phyloP scores from a whole-genome alignment of 1,140 invertebrate species.

The Pseudomyrmex cubaensis region DNA sequence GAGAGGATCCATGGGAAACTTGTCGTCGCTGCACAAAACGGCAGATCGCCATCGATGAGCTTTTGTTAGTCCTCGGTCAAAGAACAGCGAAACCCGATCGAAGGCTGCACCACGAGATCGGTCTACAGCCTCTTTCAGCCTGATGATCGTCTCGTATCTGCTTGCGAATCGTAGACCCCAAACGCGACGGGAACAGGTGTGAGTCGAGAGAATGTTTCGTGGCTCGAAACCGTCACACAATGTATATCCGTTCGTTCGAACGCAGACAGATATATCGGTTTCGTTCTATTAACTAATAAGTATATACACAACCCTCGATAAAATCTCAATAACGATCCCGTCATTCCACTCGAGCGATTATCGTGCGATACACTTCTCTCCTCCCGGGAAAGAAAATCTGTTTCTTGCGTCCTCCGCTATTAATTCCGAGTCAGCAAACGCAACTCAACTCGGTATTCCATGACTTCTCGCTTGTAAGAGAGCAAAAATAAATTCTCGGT shows the following conservation, averaged over 20 bases:
- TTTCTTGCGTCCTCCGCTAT: constrained; percentile 12
- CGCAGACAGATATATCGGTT: constrained; percentile 26
- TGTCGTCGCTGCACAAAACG: constrained; percentile 59
- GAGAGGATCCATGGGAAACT: constrained; percentile 66
- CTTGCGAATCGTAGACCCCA: constrained; percentile 44
- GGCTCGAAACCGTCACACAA: constrained; percentile 13
- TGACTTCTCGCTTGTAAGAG: not conserved
- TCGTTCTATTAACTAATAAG: constrained; percentile 63
- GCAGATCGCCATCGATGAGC: constrained; percentile 62
- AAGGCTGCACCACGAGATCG: constrained; percentile 41
- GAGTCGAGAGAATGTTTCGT: constrained; percentile 60
- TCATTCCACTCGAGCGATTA: constrained; percentile 26
- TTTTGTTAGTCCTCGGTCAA: constrained; percentile 63
- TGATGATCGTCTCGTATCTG: constrained; percentile 68
- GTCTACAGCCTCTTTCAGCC: not conserved
- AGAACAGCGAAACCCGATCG: constrained; percentile 66
- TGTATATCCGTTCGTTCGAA: constrained; percentile 4
- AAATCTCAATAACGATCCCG: constrained; percentile 52
- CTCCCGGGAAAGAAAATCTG: not conserved
- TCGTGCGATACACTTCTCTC: not conserved
- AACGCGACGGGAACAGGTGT: constrained; percentile 67
- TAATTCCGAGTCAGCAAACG: constrained; percentile 25
- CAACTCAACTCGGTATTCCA: not conserved
- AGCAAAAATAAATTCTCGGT: not conserved
- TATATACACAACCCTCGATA: constrained; percentile 9